Conservation (phyloP, 2,113 vertebrate genomes). For the Myodes glareolus region DNA sequence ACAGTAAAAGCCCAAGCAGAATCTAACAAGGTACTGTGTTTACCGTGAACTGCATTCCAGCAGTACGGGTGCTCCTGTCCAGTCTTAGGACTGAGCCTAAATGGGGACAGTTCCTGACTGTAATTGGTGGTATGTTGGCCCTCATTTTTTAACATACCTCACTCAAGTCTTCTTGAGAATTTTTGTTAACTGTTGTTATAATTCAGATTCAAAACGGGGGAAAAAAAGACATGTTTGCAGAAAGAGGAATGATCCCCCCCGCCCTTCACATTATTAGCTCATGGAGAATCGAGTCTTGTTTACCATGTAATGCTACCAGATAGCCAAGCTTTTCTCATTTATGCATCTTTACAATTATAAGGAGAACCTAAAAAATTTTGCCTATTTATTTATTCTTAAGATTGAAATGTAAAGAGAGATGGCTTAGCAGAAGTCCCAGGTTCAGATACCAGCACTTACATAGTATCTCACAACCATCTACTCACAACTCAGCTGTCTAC, state of each 20-base stretch:
- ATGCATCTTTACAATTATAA: slow-evolving; percentile 40
- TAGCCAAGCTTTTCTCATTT: neutral
- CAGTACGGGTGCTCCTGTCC: neutral
- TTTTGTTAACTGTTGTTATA: slow-evolving; percentile 33
- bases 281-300: slow-evolving; percentile 27
- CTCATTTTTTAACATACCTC: slow-evolving; percentile 10
- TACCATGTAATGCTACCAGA: neutral
- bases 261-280: neutral
- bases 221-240: slow-evolving; percentile 13
- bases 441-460: neutral
- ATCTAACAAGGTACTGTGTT: slow-evolving; percentile 93
- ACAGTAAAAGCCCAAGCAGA: slow-evolving; percentile 92
- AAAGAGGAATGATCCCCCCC: neutral
- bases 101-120: too few species aligned
- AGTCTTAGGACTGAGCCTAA: neutral
- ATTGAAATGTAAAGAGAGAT: neutral
- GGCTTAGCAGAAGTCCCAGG: neutral
- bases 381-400: slow-evolving; percentile 51
- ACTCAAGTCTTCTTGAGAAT: slow-evolving; percentile 22
- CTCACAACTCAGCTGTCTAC: too few species aligned
- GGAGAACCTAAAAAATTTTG: neutral
- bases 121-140: neutral
- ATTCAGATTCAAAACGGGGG: slow-evolving; percentile 16
- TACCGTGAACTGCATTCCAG: accelerated
- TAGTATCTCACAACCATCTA: neutral